Evolutionary conservation across 30 jellyfish, hydroid and myxozoan genomes (phyloP).

Genomic region (Aurelia sp.): DNA sequence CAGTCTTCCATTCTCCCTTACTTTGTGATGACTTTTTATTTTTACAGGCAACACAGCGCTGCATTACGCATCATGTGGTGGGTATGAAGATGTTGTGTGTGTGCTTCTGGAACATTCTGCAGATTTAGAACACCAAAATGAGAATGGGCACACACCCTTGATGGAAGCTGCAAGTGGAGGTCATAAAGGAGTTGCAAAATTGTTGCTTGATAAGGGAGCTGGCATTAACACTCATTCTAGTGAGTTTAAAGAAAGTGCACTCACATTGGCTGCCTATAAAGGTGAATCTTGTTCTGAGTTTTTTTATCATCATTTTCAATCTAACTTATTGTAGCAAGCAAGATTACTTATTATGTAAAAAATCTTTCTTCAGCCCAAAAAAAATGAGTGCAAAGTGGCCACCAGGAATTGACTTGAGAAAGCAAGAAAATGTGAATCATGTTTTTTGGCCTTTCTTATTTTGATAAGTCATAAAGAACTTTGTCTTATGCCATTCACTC

Average conservation of each 20-base stretch:
- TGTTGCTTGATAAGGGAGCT: conserved; percentile 95
- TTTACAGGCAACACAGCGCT: conserved; percentile 87
- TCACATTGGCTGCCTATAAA: conserved; percentile 95
- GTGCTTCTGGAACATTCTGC: conserved; percentile 87
- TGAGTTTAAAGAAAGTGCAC: conserved; percentile 97
- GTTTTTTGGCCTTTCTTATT: no score
- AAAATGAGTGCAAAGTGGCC: no score
- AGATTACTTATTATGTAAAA: no score
- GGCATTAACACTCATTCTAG: conserved; percentile 98
- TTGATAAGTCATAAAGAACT: no score
- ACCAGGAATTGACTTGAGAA: no score
- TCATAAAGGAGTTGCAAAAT: conserved; percentile 86
- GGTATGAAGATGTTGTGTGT: conserved; percentile 95
- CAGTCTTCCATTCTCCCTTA: background rate
- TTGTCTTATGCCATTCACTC: no score
- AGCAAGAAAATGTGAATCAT: no score
- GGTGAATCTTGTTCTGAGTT: conserved; percentile 43
- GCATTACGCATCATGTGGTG: conserved; percentile 97
- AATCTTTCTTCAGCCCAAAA: no score
- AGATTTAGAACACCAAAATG: conserved; percentile 96
- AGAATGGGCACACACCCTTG: conserved; percentile 98
- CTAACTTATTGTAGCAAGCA: no score
- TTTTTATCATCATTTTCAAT: background rate
- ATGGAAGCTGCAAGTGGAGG: conserved; percentile 99
- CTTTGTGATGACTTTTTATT: no score